Conservation (phyloP, 1,140 invertebrate species). For the Stegodyphus mimosarum region DNA sequence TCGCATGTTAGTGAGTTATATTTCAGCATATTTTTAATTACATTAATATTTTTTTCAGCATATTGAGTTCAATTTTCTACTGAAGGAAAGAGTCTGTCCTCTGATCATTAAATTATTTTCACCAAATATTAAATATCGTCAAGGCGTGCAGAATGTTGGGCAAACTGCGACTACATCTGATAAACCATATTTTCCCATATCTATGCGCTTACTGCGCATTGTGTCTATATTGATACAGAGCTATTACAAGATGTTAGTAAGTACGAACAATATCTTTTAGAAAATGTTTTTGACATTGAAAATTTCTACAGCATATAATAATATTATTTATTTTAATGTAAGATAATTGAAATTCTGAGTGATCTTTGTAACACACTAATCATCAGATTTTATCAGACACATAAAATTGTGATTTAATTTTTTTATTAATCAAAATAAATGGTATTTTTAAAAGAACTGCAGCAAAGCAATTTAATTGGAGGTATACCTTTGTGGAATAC, state of each 20-base stretch:
- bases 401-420: no score
- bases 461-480: no score
- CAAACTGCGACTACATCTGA: constrained; percentile 78
- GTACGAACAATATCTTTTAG: constrained; percentile 59
- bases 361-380: no score
- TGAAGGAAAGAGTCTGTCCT: constrained; percentile 97
- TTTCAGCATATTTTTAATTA: neutral
- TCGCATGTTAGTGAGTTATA: no score
- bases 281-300: no score
- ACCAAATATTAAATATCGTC: constrained; percentile 92
- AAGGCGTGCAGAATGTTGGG: constrained; percentile 66
- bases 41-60: constrained; percentile 76
- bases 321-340: no score
- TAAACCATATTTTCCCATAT: constrained; percentile 96
- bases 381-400: no score
- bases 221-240: constrained; percentile 93
- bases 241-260: constrained; percentile 91
- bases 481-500: no score
- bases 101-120: constrained; percentile 98
- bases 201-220: constrained; percentile 91
- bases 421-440: no score
- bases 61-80: constrained; percentile 90
- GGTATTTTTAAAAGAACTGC: no score
- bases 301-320: no score
- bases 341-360: no score